Percentiles rank a stretch among this genome's conserved stretches.
Conservation (phyloP, 2,113 vertebrate species). For the Okapia johnstoni region DNA sequence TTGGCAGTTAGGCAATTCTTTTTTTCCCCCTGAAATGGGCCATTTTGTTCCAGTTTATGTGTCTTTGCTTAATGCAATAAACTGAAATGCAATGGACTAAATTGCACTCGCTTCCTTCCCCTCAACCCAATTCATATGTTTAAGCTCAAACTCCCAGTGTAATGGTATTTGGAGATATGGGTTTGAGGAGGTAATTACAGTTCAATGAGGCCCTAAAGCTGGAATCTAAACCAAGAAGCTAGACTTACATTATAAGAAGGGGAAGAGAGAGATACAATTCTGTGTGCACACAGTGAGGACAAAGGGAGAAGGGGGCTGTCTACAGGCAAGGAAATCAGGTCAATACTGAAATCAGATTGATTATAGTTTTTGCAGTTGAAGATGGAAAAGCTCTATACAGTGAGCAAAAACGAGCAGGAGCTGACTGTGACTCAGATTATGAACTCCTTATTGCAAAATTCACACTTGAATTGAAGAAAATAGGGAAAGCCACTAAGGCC, state of each 20-base stretch:
- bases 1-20: background rate
- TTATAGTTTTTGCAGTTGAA: background rate
- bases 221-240: background rate
- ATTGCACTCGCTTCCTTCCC: background rate
- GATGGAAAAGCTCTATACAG: background rate
- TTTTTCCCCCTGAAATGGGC: background rate
- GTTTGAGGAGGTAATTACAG: background rate
- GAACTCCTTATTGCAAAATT: background rate
- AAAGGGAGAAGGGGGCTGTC: background rate
- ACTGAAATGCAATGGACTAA: background rate
- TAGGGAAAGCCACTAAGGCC: background rate
- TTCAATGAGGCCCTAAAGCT: background rate
- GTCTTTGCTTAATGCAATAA: background rate
- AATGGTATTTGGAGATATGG: background rate
- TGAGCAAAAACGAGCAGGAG: background rate
- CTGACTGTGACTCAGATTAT: background rate
- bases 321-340: background rate
- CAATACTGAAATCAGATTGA: background rate
- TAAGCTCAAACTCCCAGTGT: background rate
- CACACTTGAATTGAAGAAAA: background rate
- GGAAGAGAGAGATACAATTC: background rate
- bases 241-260: background rate
- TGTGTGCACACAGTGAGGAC: background rate
- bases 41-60: background rate
- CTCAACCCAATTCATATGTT: background rate